A percentile compares a stretch with the other conserved stretches of the same genome.
Evolutionary conservation across 2,888 invertebrate genomes (phyloP).

Genomic region (Lucinisca nassula): DNA sequence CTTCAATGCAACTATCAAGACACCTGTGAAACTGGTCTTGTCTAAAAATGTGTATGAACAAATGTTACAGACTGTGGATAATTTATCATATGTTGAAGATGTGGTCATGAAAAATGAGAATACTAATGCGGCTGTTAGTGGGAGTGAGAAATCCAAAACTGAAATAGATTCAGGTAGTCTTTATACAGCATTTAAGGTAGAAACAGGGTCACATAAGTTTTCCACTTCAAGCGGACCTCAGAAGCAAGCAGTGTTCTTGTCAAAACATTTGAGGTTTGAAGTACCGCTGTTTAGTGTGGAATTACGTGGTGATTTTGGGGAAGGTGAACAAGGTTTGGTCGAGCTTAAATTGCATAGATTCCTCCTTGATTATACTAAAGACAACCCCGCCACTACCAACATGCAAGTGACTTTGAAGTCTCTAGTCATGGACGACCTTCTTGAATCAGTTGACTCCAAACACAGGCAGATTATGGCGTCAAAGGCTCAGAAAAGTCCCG

Average conservation of each 20-base stretch:
- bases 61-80: constrained; percentile 90
- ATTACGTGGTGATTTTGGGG: constrained; percentile 86
- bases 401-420: constrained; percentile 93
- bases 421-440: constrained; percentile 96
- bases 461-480: constrained; percentile 93
- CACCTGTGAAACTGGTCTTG: constrained; percentile 95
- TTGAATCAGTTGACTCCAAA: constrained; percentile 93
- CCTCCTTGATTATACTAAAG: constrained; percentile 92
- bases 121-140: constrained; percentile 45
- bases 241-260: constrained; percentile 59
- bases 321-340: constrained; percentile 90
- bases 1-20: constrained; percentile 94
- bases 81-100: constrained; percentile 77
- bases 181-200: background rate
- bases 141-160: background rate
- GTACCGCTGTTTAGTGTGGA: constrained; percentile 85
- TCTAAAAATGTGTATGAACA: constrained; percentile 97
- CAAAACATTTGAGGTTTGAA: constrained; percentile 82
- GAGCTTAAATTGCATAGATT: constrained; percentile 95
- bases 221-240: constrained; percentile 22
- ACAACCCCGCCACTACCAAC: constrained; percentile 92
- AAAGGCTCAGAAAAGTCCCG: constrained; percentile 60
- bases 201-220: background rate
- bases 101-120: background rate
- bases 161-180: constrained; percentile 11